Evolutionary conservation across 2,888 invertebrate species (phyloP).

Genomic region (Alloplasta piceator): DNA sequence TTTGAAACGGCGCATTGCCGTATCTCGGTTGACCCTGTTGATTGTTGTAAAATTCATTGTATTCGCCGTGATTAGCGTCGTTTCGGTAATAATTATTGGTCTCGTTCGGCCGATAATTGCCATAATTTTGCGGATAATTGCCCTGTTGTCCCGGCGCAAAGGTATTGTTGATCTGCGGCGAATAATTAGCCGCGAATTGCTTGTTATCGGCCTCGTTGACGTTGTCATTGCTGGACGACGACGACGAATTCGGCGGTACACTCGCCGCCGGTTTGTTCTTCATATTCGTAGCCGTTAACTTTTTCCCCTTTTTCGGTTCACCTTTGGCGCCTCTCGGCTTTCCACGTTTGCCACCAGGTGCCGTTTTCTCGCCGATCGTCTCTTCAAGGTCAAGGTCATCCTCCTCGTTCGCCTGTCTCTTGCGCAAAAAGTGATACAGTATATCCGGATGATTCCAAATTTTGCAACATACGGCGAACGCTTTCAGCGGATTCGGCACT

Average conservation of each 20-base stretch:
- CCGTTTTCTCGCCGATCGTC: conserved; percentile 85
- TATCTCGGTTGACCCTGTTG: conserved; percentile 76
- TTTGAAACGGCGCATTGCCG: conserved; percentile 75
- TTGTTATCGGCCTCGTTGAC: conserved; percentile 68
- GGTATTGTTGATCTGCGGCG: conserved; percentile 72
- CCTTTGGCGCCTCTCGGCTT: conserved; percentile 82
- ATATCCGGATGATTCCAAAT: conserved; percentile 99
- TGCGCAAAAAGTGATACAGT: conserved; percentile 93
- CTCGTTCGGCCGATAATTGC: conserved; percentile 77
- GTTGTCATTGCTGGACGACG: conserved; percentile 72
- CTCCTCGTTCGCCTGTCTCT: conserved; percentile 90
- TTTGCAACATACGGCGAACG: conserved; percentile 99
- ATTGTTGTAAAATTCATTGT: conserved; percentile 77
- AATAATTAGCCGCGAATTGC: conserved; percentile 72
- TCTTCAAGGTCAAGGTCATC: conserved; percentile 93
- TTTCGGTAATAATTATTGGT: conserved; percentile 78
- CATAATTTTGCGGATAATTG: conserved; percentile 75
- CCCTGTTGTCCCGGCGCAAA: conserved; percentile 69
- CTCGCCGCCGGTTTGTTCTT: conserved; percentile 85
- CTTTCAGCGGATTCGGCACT: conserved; percentile 97
- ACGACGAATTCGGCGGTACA: conserved; percentile 83
- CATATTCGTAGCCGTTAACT: conserved; percentile 74
- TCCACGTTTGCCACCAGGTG: conserved; percentile 79
- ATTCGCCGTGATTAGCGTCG: conserved; percentile 74
- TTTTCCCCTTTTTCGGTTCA: conserved; percentile 80